Conservation (phyloP, 2,797 vertebrate genomes). For the Poeciliopsis gracilis region DNA sequence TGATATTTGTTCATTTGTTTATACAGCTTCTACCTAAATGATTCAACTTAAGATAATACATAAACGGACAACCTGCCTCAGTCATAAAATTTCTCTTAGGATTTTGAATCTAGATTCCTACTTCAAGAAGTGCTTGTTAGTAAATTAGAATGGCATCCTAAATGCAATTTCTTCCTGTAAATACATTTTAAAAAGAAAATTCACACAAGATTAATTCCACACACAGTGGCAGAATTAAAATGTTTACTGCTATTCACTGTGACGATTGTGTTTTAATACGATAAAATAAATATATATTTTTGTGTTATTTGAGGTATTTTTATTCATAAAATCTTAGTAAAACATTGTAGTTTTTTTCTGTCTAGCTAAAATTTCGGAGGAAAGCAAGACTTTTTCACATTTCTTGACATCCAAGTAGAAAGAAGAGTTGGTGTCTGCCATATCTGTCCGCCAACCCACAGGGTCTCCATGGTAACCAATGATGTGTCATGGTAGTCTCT, state of each 20-base stretch:
- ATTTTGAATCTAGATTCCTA: neutral
- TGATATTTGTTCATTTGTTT: neutral
- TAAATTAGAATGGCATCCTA: neutral
- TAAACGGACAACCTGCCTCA: neutral
- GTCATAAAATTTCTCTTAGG: neutral
- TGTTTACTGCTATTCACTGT: neutral
- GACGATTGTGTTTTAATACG: neutral
- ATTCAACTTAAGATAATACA: neutral
- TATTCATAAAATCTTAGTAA: neutral
- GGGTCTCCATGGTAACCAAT: neutral
- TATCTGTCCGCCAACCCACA: neutral
- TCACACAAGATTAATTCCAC: neutral
- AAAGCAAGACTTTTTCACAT: neutral
- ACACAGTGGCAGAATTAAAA: neutral
- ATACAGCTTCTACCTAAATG: neutral
- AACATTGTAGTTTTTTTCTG: neutral
- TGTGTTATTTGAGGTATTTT: no score
- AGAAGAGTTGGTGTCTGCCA: neutral
- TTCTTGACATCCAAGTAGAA: slow-evolving; percentile 1
- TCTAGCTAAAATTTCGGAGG: neutral
- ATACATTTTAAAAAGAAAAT: neutral
- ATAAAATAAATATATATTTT: no score
- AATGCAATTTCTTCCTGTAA: neutral
- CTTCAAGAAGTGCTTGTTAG: neutral
- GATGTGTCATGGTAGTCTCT: neutral